phyloP scores from a whole-genome alignment of 2,797 vertebrate genomes.

The Nyctibius grandis region DNA sequence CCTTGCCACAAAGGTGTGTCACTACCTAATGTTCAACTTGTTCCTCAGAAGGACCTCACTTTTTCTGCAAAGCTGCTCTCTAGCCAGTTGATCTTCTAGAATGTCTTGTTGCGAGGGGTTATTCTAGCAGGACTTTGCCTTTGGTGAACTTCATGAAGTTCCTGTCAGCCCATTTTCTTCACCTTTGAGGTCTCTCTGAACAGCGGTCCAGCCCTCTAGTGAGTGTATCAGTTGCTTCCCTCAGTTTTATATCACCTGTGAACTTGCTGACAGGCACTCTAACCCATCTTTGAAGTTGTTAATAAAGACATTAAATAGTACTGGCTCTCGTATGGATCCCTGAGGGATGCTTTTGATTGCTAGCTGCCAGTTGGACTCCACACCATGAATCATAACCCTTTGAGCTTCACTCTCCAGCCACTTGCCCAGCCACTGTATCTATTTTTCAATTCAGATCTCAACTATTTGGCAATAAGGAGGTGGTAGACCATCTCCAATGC shows the following conservation, averaged over 20 bases:
- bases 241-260: background rate
- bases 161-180: background rate
- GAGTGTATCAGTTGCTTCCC: background rate
- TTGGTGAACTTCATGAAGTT: background rate
- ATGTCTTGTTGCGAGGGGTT: background rate
- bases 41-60: background rate
- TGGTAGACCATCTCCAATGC: background rate
- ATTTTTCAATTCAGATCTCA: background rate
- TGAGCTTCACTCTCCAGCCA: background rate
- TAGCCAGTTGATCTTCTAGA: background rate
- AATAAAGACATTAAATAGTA: background rate
- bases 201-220: background rate
- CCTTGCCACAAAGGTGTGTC: background rate
- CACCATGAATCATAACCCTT: background rate
- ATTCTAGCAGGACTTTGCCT: background rate
- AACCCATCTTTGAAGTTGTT: background rate
- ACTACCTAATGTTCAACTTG: background rate
- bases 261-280: background rate
- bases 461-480: background rate
- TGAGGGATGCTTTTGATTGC: background rate
- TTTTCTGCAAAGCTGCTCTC: background rate
- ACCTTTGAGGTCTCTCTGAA: background rate
- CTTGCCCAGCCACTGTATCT: background rate
- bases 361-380: background rate
- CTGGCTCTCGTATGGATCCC: background rate